A percentile compares a stretch with the other conserved stretches of the same genome.
These are phyloP conservation scores for Crotophaga sulcirostris DNA, from an alignment of 2,113 vertebrate genomes.

Conservation along the genomic window DNA sequence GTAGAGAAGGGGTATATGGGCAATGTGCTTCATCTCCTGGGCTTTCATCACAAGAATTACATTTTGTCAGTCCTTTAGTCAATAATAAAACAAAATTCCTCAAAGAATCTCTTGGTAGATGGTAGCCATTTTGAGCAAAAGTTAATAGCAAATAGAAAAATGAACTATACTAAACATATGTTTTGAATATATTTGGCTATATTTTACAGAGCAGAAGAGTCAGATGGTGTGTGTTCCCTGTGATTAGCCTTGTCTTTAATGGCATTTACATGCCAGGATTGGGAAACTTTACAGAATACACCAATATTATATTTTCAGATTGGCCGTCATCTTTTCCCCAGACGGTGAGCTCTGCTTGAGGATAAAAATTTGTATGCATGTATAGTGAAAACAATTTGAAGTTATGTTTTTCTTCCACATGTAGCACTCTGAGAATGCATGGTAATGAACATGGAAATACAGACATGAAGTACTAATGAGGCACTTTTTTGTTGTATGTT, in stretches of 20 bases:
- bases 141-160: no score
- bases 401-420: neutral
- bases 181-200: neutral
- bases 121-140: neutral
- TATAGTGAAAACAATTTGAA: neutral
- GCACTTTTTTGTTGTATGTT: accelerated
- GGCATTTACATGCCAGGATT: neutral
- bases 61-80: neutral
- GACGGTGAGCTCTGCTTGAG: neutral
- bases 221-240: accelerated
- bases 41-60: neutral
- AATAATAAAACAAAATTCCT: neutral
- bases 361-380: neutral
- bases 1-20: neutral
- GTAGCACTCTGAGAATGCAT: neutral
- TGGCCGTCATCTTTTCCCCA: neutral
- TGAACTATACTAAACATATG: neutral
- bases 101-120: neutral
- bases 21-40: neutral
- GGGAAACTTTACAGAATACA: neutral
- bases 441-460: neutral
- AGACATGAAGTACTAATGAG: neutral
- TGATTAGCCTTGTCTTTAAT: neutral
- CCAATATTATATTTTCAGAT: neutral
- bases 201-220: neutral